These are phyloP conservation scores for Lysandra coridon DNA, from an alignment of 2,888 invertebrate genomes.

Conservation along the genomic window DNA sequence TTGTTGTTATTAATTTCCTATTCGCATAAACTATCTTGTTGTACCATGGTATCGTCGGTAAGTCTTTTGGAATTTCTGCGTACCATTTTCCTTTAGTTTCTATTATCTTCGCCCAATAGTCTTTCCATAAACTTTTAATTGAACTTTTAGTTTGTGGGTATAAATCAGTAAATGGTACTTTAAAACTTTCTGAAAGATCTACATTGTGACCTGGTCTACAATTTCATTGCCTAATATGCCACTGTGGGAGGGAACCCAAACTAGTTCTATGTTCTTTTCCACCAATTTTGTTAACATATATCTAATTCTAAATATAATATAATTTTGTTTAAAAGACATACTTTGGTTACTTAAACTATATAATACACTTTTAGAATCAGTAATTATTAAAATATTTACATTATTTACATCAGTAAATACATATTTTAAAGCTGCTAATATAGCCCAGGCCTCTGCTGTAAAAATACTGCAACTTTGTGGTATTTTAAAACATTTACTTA, in stretches of 20 bases:
- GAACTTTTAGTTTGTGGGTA: too few relatives aligned
- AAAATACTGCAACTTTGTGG: constrained; percentile 27
- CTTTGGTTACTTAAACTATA: constrained; percentile 28
- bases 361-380: constrained; percentile 36
- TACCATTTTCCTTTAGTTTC: too few relatives aligned
- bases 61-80: too few relatives aligned
- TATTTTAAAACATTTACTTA: constrained; percentile 25
- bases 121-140: too few relatives aligned
- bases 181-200: too few relatives aligned
- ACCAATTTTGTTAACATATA: background rate
- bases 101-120: too few relatives aligned
- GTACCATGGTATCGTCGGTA: too few relatives aligned
- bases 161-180: too few relatives aligned
- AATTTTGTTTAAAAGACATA: constrained; percentile 31
- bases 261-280: constrained; percentile 24
- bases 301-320: constrained; percentile 32
- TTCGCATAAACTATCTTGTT: too few relatives aligned
- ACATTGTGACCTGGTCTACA: constrained; percentile 27
- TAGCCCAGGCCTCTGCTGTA: too few relatives aligned
- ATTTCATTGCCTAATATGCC: constrained; percentile 34
- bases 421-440: constrained; percentile 32
- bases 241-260: constrained; percentile 33
- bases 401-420: background rate
- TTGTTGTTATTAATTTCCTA: too few relatives aligned
- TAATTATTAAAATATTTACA: constrained; percentile 34